These are phyloP conservation scores for Lipophrys pholis DNA, from an alignment of 2,113 vertebrate genomes.

Conservation along the genomic window DNA sequence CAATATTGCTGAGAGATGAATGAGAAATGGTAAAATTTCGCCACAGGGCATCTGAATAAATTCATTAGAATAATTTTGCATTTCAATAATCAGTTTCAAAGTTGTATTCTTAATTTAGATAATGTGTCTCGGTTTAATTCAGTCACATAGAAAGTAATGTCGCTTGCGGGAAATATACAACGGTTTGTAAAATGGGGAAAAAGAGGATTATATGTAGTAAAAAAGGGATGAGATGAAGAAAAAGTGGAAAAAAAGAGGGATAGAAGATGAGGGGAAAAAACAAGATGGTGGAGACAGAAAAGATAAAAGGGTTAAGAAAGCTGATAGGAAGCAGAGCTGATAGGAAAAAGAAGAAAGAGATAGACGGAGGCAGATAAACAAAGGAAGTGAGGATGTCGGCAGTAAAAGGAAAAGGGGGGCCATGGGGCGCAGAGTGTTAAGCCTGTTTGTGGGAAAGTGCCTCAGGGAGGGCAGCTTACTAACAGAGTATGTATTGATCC, in stretches of 20 bases:
- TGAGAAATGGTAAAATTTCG: constrained; percentile 12
- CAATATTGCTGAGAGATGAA: neutral
- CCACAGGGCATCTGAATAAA: constrained; percentile 4
- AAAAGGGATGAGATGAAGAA: no score
- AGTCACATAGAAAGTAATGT: neutral
- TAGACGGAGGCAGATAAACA: constrained; percentile 35
- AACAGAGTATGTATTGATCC: constrained; percentile 76
- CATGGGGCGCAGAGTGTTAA: constrained; percentile 58
- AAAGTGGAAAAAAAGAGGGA: neutral
- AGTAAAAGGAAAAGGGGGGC: constrained; percentile 19
- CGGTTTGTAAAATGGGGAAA: no score
- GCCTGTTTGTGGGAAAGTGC: constrained; percentile 77
- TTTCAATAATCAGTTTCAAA: constrained; percentile 20
- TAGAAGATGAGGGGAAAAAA: neutral
- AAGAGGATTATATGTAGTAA: no score
- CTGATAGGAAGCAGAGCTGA: constrained; percentile 5
- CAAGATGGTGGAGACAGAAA: neutral
- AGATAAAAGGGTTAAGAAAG: neutral
- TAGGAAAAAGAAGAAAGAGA: constrained; percentile 11
- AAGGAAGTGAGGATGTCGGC: constrained; percentile 58
- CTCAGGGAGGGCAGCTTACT: constrained; percentile 67
- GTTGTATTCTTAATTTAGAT: constrained; percentile 3
- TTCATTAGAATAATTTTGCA: constrained; percentile 17
- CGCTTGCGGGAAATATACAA: neutral
- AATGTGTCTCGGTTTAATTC: neutral